Base-by-base conservation (phyloP, 1,140 invertebrate genomes). In the Neotoxoptera formosana region DNA sequence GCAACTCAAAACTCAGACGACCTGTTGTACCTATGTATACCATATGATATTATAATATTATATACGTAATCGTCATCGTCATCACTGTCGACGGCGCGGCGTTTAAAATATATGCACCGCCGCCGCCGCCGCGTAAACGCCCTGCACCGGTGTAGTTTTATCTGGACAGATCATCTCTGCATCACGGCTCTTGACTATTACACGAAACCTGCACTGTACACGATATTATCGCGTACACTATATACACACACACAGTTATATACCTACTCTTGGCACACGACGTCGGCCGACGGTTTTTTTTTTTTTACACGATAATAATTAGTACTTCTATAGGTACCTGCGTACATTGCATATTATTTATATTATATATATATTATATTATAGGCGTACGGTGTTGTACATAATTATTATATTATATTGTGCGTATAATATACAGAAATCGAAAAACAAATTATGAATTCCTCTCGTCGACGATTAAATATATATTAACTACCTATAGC, bases 281-380 rank as follows among this genome's bases (percentile, higher is more conserved):
- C n/a, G 86, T 8, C 45, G 86, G 36, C 21, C 7, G 23, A 84
- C 23, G n/a, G 34, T 88, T 48, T 84, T 84, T 30, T 84, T n/a
- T n/a, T 84, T 84, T 36, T 87, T 88, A 88, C 87, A 88, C 87
- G 87, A 51, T 88, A 86, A 34, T 36, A 14, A 88, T 88, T 88
- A 88, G 48, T 87, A 8, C 7, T 0, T 51, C 7, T 30, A 20
- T 45, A 11, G 36, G 2, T 83, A 3, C 17, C 2, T 51, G 20
- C 14, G 21, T 84, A 47, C 41, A 45, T 86, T 41, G 60, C 60
- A 76, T 76, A 30, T 7, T 76, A 76, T 51, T 51, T 34, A 81
- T 21, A 1, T 21, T 45, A 84, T 84, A n/a, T n/a, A n/a, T n/a
- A n/a, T 84, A 17, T n/a, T 34, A 17, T 67, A 60, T n/a, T n/a